Base-by-base conservation (phyloP, 2,888 invertebrate species). In the Heliothis peltigera region DNA sequence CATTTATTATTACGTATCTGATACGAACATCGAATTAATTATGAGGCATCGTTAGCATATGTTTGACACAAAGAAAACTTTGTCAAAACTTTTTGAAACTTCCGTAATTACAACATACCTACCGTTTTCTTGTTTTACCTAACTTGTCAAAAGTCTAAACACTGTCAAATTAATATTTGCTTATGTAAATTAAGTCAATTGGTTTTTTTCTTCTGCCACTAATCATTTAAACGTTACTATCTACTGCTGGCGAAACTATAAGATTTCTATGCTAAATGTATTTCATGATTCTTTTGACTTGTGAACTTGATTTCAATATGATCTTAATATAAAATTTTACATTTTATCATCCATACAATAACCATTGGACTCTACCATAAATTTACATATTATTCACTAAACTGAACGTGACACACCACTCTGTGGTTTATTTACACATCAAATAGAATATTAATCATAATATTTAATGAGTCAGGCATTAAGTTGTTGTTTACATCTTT, bases 21-120 rank as follows among this genome's bases (percentile, higher is more conserved):
- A n/a, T 39, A 35, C 15, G 15, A 5, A 39, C 39, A n/a, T 15
- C 39, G 39, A n/a, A 39, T 15, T n/a, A 39, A n/a, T 39, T 21
- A 18, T 21, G 1, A 8, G 21, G 17, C 18, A 39, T 19, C 43
- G 12, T 5, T 46, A 25, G 46, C 10, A 52, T 52, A 28, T 18
- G 25, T 42, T 64, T 46, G 5, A 55, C 49, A 73, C 49, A 73
- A 66, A 73, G 49, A 32, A 58, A 66, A 54, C 19, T 46, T 72
- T 8, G 3, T 48, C 12, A 17, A 32, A 57, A 48, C 43, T 53
- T 56, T 39, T 22, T 4, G 44, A 71, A 43, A 43, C 46, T 58
- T 35, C 7, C 39, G 15, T 28, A 53, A 6, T 49, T 49, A 35
- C 17, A 1, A 46, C 51, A 52, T n/a, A n/a, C n/a, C n/a, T n/a